Percentiles rank a stretch among this genome's conserved stretches.
These are phyloP conservation scores for Prionchulus punctatus DNA, from an alignment of 2,888 invertebrate species.

Conservation along the genomic window DNA sequence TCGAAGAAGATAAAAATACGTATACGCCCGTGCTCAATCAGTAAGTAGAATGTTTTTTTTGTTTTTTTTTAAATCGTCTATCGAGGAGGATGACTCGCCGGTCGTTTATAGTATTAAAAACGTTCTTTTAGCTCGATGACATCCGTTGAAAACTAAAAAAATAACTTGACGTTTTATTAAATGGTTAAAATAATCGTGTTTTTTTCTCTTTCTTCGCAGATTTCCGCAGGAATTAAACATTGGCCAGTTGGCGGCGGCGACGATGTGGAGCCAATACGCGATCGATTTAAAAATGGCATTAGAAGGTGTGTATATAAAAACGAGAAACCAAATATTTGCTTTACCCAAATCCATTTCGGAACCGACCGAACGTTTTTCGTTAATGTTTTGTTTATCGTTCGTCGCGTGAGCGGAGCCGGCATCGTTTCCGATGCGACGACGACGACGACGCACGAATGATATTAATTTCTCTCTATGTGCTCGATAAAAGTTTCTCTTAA, in stretches of 20 bases:
- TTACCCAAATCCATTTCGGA: too few species aligned
- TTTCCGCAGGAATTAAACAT: constrained; percentile 97
- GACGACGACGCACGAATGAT: neutral
- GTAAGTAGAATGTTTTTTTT: constrained; percentile 27
- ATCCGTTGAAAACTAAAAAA: too few species aligned
- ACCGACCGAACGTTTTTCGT: too few species aligned
- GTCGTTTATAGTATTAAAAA: too few species aligned
- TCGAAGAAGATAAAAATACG: constrained; percentile 94
- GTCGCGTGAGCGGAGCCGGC: too few species aligned
- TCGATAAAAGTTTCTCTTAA: neutral
- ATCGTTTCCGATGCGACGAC: too few species aligned
- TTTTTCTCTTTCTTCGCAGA: constrained; percentile 21
- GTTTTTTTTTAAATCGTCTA: too few species aligned
- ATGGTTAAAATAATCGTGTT: neutral
- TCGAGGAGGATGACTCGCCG: too few species aligned
- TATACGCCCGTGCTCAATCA: constrained; percentile 96
- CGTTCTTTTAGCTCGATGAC: too few species aligned
- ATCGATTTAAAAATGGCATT: constrained; percentile 80
- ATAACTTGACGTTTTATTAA: too few species aligned
- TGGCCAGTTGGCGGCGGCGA: constrained; percentile 86
- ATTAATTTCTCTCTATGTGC: neutral
- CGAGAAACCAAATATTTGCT: too few species aligned
- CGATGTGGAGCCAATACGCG: constrained; percentile 93
- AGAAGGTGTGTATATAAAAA: constrained; percentile 48
- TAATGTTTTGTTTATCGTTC: too few species aligned